Base-by-base conservation (phyloP, 2,888 invertebrate species). In the Notodonta ziczac region DNA sequence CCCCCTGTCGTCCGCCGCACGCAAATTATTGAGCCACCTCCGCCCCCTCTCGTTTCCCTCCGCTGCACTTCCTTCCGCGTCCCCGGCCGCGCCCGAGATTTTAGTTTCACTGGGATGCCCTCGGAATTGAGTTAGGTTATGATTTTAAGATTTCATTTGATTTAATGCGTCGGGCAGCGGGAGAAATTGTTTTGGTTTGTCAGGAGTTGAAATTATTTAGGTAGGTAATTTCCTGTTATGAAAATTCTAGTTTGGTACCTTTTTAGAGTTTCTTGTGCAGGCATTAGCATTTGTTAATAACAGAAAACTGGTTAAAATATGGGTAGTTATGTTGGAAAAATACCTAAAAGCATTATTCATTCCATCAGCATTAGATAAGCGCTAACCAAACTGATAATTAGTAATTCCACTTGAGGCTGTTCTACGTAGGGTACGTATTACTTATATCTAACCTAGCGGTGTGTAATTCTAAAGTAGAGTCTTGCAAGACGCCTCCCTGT, bases 11-110 rank as follows among this genome's bases (percentile, higher is more conserved):
- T 70, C 65, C 74, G 73, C 74, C 83, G 82, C 85, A 86, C 86
- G 88, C 89, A 88, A 89, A 89, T 89, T 90, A 89, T 89, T 84
- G 88, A 88, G 82, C 87, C 73, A 76, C 73, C 74, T 72, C 71
- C 68, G 63, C 67, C 70, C 61, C 65, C 58, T 59, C 65, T 59
- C 69, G 62, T 54, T 63, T 62, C 60, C 60, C 73, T 80, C 80
- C 83, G 78, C 78, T 85, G 84, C 85, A 86, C 81, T 87, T 87
- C 87, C 87, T 87, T 86, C 87, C 88, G 83, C 81, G 80, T 68
- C 76, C 70, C 75, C 66, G 70, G 69, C 75, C 80, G 74, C 80
- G 81, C 82, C 85, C 84, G 84, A 80, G 82, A 82, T 78, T 84
- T 77, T 76, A 80, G 82, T 80, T 82, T 81, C 79, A 78, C 74